phyloP scores from a whole-genome alignment of 1,140 invertebrate species.

The Rhopalosiphum maidis region DNA sequence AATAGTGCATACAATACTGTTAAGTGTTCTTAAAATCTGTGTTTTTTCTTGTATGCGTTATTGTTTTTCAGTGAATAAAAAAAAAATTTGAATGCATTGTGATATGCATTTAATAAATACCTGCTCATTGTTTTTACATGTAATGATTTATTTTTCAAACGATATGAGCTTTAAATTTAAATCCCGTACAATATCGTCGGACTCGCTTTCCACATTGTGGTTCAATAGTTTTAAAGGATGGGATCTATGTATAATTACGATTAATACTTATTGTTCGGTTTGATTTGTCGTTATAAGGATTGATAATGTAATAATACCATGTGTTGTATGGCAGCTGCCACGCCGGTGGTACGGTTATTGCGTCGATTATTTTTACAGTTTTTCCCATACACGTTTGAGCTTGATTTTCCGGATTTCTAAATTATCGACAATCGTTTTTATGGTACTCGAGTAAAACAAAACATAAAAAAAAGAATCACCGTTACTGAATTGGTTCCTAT shows the following conservation, averaged over 20 bases:
- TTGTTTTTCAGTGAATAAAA: neutral
- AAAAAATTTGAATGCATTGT: neutral
- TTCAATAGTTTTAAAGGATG: constrained; percentile 3
- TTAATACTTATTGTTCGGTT: constrained; percentile 9
- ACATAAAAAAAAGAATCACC: neutral
- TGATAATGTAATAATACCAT: neutral
- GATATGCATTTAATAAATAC: neutral
- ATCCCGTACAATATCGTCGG: neutral
- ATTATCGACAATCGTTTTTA: neutral
- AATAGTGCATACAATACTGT: neutral
- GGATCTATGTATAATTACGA: neutral
- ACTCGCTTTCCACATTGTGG: neutral
- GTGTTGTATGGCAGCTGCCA: neutral
- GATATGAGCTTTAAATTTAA: neutral
- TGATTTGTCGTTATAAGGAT: neutral
- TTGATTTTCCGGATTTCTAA: neutral
- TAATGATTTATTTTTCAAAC: neutral
- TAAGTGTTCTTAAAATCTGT: neutral
- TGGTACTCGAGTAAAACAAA: neutral
- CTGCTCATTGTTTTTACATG: neutral
- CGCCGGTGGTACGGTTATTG: neutral
- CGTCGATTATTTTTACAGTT: neutral
- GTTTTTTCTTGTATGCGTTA: neutral
- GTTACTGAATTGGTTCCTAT: neutral
- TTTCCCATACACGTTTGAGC: neutral